Evolutionary conservation across 2,113 vertebrate species (phyloP), one percentile per base, ranked within the genome.

Genomic region (Caracal caracal): DNA sequence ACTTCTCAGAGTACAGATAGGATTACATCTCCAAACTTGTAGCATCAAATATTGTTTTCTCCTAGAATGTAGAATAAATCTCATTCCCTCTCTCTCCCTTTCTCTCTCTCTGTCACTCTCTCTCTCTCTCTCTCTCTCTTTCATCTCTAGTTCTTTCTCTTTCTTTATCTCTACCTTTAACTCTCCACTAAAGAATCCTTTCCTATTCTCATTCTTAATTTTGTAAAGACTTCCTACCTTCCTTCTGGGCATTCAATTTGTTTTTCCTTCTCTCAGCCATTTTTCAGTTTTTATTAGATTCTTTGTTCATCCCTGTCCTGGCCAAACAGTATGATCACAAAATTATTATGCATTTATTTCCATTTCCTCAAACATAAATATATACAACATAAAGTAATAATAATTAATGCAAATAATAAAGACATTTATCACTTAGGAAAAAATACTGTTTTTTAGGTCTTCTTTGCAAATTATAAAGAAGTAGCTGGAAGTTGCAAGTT

Each of bases 391-490:
- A 79, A 22, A 53, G 6, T 88, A 40, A 17, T 22, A 80, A 71
- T 1, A 47, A 33, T 78, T 61, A 73, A 73, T 6, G 71, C 61
- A 68, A 84, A 65, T 78, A 65, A 65, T 88, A 51, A 61, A 82
- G 8, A 94, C 75, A 20, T 53, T 78, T 56, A 26, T 93, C 35
- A 65, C 12, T 51, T 75, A 53, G 35, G 63, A 75, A 16, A 47
- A 84, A 90, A 61, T 63, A 0, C 6, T 81, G 6, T 70, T 76
- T 75, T 65, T 19, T 24, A 33, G 7, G 11, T 40, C 4, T 88
- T 80, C 13, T 95, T 83, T 94, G 19, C 10, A 92, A 20, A 33
- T 85, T 88, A 82, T 51, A 88, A 94, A 95, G 61, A 90, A 96
- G 87, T 78, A 78, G 33, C n/a, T 59, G 12, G 43, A 35, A 73